Evolutionary conservation across 2,113 vertebrate species (phyloP), one percentile per base, ranked within the genome.

Genomic region (Zosterops japonicus): DNA sequence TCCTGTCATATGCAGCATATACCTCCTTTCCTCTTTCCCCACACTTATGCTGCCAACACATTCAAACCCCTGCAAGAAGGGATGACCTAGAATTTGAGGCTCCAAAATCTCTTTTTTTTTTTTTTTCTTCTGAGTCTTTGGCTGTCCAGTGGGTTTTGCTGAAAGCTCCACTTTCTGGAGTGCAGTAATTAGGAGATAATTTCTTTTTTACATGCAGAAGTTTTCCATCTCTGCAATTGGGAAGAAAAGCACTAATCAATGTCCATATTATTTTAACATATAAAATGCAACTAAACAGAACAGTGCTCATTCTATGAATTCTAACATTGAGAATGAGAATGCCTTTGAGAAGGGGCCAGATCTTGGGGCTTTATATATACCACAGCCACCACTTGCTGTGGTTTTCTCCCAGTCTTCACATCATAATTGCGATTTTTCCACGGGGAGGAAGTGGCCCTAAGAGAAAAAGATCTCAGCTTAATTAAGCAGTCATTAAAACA

Each of bases 391-490:
- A 3, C 11, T 69, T 2, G 3, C 50, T 55, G 56, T 0, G 6
- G 7, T 59, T 52, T 81, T 70, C 23, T 82, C 47, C 12, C 53
- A 81, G 44, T 16, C n/a, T 74, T 80, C 7, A 4, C 0, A 0
- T 13, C 9, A 2, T 20, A 39, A 71, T 11, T 5, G 12, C 0
- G 0, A 15, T 63, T 74, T 63, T 94, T 84, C 81, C 60, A 31
- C 5, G 15, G 41, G 53, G 13, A 86, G 28, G 72, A 80, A 87
- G 50, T 8, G 59, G 68, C 55, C 14, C 33, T 28, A n/a, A 70
- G 56, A 81, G 46, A 81, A 81, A 95, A 94, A 67, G 18, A 65
- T 42, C 47, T 55, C 80, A 93, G 74, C 9, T 87, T 69, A 67
- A 79, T 83, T 65, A 70, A 35, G 13, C 25, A 42, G 24, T 59